These are phyloP conservation scores for Drosophila rhopaloa DNA, from an alignment of 1,140 invertebrate genomes.

Conservation along the genomic window DNA sequence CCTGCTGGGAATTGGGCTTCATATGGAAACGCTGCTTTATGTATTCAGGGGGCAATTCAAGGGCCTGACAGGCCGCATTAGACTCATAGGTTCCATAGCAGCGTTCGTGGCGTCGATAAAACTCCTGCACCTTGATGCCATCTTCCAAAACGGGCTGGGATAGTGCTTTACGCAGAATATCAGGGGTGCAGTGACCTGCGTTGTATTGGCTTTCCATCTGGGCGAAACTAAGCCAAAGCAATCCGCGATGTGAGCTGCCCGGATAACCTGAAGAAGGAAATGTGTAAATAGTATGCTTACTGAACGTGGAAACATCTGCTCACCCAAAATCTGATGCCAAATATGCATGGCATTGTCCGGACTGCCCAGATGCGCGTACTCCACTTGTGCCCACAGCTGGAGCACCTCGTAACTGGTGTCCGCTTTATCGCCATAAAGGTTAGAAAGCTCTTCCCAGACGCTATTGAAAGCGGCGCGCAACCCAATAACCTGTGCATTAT, in stretches of 20 bases:
- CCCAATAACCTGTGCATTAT: slow-evolving; percentile 24
- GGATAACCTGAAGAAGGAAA: slow-evolving; percentile 51
- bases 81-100: slow-evolving; percentile 47
- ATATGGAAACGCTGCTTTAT: neutral
- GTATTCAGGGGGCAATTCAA: slow-evolving; percentile 3
- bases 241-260: slow-evolving; percentile 33
- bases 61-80: slow-evolving; percentile 50
- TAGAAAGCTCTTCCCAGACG: slow-evolving; percentile 67
- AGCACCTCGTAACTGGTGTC: slow-evolving; percentile 76
- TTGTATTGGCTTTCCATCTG: slow-evolving; percentile 60
- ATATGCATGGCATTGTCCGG: slow-evolving; percentile 45
- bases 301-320: neutral
- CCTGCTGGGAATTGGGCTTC: neutral
- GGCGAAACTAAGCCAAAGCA: slow-evolving; percentile 48
- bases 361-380: slow-evolving; percentile 58
- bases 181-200: neutral
- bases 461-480: slow-evolving; percentile 61
- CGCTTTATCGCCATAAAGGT: slow-evolving; percentile 66
- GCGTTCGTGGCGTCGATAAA: slow-evolving; percentile 55
- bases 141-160: slow-evolving; percentile 35
- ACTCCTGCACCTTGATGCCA: slow-evolving; percentile 22
- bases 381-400: slow-evolving; percentile 76
- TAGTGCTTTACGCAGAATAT: slow-evolving; percentile 32
- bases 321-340: slow-evolving; percentile 76
- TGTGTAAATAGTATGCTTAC: neutral